Conservation (phyloP, 2,797 vertebrate genomes). For the Micropoecilia bifurca region DNA sequence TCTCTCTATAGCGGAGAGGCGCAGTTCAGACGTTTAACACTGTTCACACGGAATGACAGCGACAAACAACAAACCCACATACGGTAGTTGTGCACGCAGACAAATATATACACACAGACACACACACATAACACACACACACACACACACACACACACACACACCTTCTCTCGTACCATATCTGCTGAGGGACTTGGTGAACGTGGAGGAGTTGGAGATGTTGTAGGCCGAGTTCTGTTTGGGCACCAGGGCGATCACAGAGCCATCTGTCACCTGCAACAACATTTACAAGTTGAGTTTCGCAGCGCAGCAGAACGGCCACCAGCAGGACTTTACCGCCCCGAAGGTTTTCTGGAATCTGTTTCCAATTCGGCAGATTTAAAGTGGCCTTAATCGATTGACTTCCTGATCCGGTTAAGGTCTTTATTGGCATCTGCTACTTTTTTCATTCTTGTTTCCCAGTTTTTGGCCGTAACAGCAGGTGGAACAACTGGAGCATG, state of each 20-base stretch:
- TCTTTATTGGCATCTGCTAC: not conserved
- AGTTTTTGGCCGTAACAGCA: not conserved
- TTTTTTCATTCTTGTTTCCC: not conserved
- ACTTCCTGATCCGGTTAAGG: not conserved
- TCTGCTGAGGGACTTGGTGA: constrained; percentile 99
- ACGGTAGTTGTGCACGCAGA: not conserved
- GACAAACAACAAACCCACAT: not conserved
- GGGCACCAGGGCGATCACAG: constrained; percentile 94
- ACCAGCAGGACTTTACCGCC: not conserved
- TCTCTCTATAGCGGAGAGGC: not conserved
- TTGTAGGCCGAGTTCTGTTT: constrained; percentile 99
- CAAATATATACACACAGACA: constrained; percentile 34
- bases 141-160: constrained; percentile 55
- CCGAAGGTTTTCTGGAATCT: not conserved
- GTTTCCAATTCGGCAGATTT: not conserved
- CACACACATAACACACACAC: no score
- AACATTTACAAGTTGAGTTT: constrained; percentile 16
- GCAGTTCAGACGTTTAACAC: not conserved
- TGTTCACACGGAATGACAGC: not conserved
- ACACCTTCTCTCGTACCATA: constrained; percentile 88
- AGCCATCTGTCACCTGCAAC: constrained; percentile 93
- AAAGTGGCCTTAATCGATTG: not conserved
- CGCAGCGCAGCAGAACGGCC: not conserved
- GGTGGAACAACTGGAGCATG: not conserved
- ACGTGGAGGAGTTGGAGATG: constrained; percentile 99